Conservation (phyloP, 2,888 invertebrate species). For the Synanthedon tipuliformis region DNA sequence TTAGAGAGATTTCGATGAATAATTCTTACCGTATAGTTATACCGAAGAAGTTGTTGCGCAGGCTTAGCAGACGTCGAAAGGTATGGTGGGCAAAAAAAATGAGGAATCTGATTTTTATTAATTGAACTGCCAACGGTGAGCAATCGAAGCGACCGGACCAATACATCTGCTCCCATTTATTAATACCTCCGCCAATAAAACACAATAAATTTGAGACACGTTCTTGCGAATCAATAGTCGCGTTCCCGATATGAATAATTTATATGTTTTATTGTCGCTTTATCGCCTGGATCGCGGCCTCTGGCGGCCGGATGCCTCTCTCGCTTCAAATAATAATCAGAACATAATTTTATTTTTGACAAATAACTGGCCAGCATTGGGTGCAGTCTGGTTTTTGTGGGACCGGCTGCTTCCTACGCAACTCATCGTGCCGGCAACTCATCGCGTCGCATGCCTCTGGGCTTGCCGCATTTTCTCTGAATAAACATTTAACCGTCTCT, state of each 20-base stretch:
- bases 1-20: not conserved
- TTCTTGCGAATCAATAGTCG: constrained; percentile 65
- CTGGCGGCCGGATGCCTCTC: constrained; percentile 27
- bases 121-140: constrained; percentile 44
- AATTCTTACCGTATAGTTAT: not conserved
- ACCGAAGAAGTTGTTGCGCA: not conserved
- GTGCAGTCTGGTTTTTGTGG: constrained; percentile 36
- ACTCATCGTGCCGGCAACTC: constrained; percentile 3
- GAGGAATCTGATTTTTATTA: constrained; percentile 53
- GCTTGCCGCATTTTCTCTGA: constrained; percentile 22
- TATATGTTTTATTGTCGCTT: constrained; percentile 66
- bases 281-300: constrained; percentile 53
- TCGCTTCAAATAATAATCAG: constrained; percentile 60
- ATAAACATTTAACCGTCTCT: constrained; percentile 32
- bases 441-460: constrained; percentile 25
- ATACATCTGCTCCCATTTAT: constrained; percentile 63
- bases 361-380: constrained; percentile 54
- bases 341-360: constrained; percentile 66
- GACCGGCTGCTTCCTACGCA: constrained; percentile 15
- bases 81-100: constrained; percentile 14
- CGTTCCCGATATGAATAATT: constrained; percentile 59
- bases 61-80: not conserved
- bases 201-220: constrained; percentile 60
- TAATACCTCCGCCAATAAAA: constrained; percentile 58
- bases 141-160: constrained; percentile 18